Evolutionary conservation across 2,888 invertebrate genomes (phyloP).

Genomic region (Andricus curvator): DNA sequence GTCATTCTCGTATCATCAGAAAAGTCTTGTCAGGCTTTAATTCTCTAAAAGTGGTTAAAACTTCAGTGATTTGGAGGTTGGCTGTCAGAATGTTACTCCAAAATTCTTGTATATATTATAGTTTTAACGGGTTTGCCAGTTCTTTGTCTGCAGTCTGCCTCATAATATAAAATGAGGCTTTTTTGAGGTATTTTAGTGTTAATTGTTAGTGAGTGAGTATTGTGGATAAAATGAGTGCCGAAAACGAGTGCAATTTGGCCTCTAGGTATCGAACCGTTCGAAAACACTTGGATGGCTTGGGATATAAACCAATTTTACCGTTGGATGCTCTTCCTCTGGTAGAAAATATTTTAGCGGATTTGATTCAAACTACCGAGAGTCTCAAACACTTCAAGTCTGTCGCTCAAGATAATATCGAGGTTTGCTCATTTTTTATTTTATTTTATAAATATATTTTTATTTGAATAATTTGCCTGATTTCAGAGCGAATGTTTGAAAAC

Average conservation of each 20-base stretch:
- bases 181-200: neutral
- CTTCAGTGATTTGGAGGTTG: neutral
- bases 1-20: neutral
- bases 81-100: neutral
- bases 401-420: slow-evolving; percentile 85
- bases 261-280: slow-evolving; percentile 80
- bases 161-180: neutral
- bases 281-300: slow-evolving; percentile 89
- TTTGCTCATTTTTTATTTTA: slow-evolving; percentile 66
- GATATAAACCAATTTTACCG: slow-evolving; percentile 88
- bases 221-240: slow-evolving; percentile 53
- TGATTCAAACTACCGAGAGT: slow-evolving; percentile 92
- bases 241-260: slow-evolving; percentile 68
- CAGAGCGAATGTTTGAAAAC: neutral
- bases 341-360: slow-evolving; percentile 88
- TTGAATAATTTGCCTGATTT: neutral
- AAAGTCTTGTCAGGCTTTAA: neutral
- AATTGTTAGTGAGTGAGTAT: slow-evolving; percentile 2
- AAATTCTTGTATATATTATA: neutral
- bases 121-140: neutral
- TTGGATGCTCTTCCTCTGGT: slow-evolving; percentile 89
- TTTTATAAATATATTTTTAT: neutral
- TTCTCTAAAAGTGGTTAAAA: neutral
- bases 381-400: slow-evolving; percentile 90
- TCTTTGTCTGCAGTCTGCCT: neutral